Evolutionary conservation across 2,888 invertebrate species (phyloP).

Genomic region (Nineta flava): DNA sequence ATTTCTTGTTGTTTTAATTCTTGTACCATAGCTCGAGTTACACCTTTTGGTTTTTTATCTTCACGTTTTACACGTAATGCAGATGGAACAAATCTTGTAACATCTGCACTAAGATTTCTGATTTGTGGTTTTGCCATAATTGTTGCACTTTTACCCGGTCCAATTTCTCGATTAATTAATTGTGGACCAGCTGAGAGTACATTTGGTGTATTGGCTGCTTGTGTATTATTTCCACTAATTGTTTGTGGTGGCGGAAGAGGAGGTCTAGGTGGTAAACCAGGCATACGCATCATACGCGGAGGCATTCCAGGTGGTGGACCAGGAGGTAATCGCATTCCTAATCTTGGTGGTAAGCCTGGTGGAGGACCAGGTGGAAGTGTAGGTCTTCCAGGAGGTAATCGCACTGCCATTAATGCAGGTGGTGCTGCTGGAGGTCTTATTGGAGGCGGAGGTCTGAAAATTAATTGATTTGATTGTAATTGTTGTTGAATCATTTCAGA

Average conservation of each 20-base stretch:
- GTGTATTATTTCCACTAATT: slow-evolving; percentile 13
- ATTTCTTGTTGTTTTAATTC: slow-evolving; percentile 35
- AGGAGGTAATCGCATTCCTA: slow-evolving; percentile 47
- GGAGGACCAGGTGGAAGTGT: slow-evolving; percentile 39
- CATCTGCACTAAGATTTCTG: slow-evolving; percentile 81
- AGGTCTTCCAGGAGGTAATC: slow-evolving; percentile 36
- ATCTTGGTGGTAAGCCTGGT: slow-evolving; percentile 42
- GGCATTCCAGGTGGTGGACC: slow-evolving; percentile 49
- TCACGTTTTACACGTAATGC: slow-evolving; percentile 81
- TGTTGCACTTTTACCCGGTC: slow-evolving; percentile 47
- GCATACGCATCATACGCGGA: slow-evolving; percentile 26
- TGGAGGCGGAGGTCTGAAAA: slow-evolving; percentile 32
- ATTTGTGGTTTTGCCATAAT: slow-evolving; percentile 97
- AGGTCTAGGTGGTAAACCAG: slow-evolving; percentile 39
- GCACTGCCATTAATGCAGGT: slow-evolving; percentile 26
- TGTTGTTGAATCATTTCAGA: slow-evolving; percentile 17
- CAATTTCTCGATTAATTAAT: slow-evolving; percentile 55
- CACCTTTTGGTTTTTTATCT: slow-evolving; percentile 48
- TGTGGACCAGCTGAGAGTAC: slow-evolving; percentile 72
- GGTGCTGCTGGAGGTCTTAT: slow-evolving; percentile 33
- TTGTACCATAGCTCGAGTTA: slow-evolving; percentile 33
- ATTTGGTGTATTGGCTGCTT: slow-evolving; percentile 38
- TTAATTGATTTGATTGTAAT: slow-evolving; percentile 23
- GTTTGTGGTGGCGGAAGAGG: slow-evolving; percentile 10
- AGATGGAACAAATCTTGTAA: slow-evolving; percentile 89